A percentile compares a stretch with the other conserved stretches of the same genome.
These are phyloP conservation scores for Fistularia commersonii DNA, from an alignment of 2,797 vertebrate species.

Conservation along the genomic window DNA sequence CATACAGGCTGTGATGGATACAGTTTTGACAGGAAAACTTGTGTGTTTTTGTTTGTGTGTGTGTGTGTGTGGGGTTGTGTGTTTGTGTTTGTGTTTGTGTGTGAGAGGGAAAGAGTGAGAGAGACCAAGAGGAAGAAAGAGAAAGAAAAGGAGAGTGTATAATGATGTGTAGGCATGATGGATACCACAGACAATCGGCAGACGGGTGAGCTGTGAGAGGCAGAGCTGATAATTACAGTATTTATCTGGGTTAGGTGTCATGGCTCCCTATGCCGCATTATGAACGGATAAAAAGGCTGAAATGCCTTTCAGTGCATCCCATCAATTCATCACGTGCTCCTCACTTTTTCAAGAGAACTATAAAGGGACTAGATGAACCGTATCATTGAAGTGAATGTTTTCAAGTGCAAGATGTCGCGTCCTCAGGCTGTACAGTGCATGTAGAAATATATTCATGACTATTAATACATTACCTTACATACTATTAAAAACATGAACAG, in stretches of 20 bases:
- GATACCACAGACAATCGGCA: constrained; percentile 53
- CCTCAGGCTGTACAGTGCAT: not conserved
- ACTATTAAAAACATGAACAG: too few species aligned
- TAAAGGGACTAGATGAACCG: constrained; percentile 28
- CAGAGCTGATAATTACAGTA: constrained; percentile 65
- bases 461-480: not conserved
- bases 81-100: constrained; percentile 21
- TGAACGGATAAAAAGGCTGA: constrained; percentile 51
- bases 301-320: constrained; percentile 47
- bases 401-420: constrained; percentile 15
- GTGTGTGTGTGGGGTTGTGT: constrained; percentile 3
- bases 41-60: constrained; percentile 5
- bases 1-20: constrained; percentile 53
- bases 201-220: constrained; percentile 60
- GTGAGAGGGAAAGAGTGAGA: too few species aligned
- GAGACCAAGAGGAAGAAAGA: too few species aligned
- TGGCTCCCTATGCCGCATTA: constrained; percentile 50
- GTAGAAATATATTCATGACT: constrained; percentile 4
- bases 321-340: constrained; percentile 50
- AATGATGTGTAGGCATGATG: constrained; percentile 46
- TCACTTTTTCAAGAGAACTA: constrained; percentile 33
- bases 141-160: too few species aligned
- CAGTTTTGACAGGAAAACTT: constrained; percentile 48
- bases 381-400: constrained; percentile 31
- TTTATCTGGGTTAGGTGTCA: constrained; percentile 73